Conservation (phyloP, 2,888 invertebrate species). For the Itoplectis maculator region DNA sequence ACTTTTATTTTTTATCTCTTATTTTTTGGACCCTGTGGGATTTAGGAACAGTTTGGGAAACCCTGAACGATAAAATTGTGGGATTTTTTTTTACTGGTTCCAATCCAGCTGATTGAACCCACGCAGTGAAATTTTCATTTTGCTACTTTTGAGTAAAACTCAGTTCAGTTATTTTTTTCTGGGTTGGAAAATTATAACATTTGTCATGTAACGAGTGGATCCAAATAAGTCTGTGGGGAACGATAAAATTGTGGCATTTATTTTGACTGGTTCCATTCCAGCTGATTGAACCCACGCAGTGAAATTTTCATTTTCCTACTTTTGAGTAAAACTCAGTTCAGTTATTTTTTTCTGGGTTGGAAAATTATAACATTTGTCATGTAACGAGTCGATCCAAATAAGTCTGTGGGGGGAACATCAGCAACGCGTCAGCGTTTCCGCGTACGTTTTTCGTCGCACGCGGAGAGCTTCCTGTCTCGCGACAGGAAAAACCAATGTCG, state of each 20-base stretch:
- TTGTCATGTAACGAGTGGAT: neutral
- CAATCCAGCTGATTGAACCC: too few species aligned
- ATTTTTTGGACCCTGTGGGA: too few species aligned
- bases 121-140: too few species aligned
- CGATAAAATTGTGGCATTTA: too few species aligned
- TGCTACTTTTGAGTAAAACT: neutral
- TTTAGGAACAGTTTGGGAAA: too few species aligned
- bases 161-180: too few species aligned
- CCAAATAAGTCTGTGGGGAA: neutral
- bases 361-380: neutral
- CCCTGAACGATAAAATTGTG: too few species aligned
- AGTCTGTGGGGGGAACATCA: neutral
- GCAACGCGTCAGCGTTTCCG: neutral
- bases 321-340: neutral
- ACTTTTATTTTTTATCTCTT: slow-evolving; percentile 11
- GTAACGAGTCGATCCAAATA: neutral
- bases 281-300: too few species aligned
- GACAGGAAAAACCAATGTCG: neutral
- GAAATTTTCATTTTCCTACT: too few species aligned
- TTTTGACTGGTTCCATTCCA: too few species aligned
- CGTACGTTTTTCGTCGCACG: neutral
- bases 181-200: neutral
- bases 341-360: neutral
- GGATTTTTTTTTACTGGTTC: too few species aligned
- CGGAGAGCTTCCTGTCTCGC: neutral